Conservation (phyloP, 2,797 vertebrate species). For the Pygocentrus nattereri region DNA sequence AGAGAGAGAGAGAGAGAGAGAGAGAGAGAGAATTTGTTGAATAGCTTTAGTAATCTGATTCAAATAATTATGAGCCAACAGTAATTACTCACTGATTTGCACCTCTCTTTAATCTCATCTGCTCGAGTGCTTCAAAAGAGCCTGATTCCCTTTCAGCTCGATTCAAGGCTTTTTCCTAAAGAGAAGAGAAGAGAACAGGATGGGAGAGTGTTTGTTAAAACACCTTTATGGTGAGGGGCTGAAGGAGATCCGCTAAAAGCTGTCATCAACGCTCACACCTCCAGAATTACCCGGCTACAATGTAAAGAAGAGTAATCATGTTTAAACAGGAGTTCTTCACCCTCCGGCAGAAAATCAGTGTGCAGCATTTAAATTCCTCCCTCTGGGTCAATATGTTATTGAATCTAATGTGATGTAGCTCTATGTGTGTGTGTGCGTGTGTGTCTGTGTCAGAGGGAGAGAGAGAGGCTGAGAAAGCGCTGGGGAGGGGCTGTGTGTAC, state of each 20-base stretch:
- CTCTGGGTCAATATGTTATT: constrained; percentile 60
- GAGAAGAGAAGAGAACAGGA: constrained; percentile 1
- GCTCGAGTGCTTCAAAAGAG: constrained; percentile 32
- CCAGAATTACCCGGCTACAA: constrained; percentile 44
- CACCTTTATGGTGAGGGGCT: constrained; percentile 29
- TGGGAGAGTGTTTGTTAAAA: constrained; percentile 35
- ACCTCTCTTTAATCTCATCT: constrained; percentile 47
- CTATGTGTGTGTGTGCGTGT: neutral
- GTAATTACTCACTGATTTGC: constrained; percentile 48
- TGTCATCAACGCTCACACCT: constrained; percentile 43
- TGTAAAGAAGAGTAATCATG: constrained; percentile 54
- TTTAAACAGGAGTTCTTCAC: constrained; percentile 56
- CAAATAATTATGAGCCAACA: constrained; percentile 25
- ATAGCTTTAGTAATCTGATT: constrained; percentile 40
- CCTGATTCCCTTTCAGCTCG: neutral
- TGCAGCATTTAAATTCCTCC: constrained; percentile 58
- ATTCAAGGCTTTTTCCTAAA: constrained; percentile 27
- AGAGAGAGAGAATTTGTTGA: constrained; percentile 32
- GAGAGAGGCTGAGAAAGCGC: neutral
- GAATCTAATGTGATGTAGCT: constrained; percentile 54
- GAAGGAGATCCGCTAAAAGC: constrained; percentile 33
- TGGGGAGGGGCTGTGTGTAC: constrained; percentile 37
- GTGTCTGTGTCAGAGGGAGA: constrained; percentile 2
- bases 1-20: neutral
- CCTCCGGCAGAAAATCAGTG: constrained; percentile 55